Percentiles rank a stretch among this genome's conserved stretches.
Conservation (phyloP, 1,140 invertebrate genomes). For the Danaus melanippus region DNA sequence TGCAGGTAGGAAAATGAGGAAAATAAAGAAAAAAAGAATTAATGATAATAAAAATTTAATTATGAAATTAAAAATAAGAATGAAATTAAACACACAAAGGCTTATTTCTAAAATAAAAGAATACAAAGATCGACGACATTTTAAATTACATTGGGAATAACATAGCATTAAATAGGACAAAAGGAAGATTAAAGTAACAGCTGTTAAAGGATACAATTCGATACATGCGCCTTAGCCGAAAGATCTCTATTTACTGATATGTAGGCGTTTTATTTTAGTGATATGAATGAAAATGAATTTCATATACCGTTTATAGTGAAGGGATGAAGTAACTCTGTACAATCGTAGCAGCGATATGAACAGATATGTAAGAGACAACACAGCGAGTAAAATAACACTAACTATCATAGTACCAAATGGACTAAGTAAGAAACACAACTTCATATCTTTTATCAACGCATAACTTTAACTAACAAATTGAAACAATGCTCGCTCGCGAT, state of each 20-base stretch:
- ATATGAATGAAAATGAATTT: conserved; percentile 36
- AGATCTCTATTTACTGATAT: conserved; percentile 51
- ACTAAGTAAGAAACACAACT: conserved; percentile 54
- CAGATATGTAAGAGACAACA: conserved; percentile 40
- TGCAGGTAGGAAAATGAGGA: conserved; percentile 40
- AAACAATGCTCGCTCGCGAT: conserved; percentile 69
- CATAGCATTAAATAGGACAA: conserved; percentile 20
- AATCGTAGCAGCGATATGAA: conserved; percentile 38
- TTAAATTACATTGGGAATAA: conserved; percentile 41
- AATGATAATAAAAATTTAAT: conserved; percentile 70
- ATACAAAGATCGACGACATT: conserved; percentile 41
- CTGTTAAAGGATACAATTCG: conserved; percentile 6
- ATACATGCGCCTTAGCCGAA: conserved; percentile 46
- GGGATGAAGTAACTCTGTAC: conserved; percentile 7
- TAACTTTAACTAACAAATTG: conserved; percentile 71
- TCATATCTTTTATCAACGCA: conserved; percentile 59
- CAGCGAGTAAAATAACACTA: conserved; percentile 27
- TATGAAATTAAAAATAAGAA: conserved; percentile 70
- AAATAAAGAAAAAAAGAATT: conserved; percentile 58
- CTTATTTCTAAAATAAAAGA: conserved; percentile 66
- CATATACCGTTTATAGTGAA: too few relatives aligned
- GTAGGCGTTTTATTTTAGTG: conserved; percentile 48
- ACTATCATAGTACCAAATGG: conserved; percentile 23
- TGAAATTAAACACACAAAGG: conserved; percentile 69
- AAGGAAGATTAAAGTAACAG: conserved; percentile 20